Conservation (phyloP, 2,797 vertebrate species). For the Microchirus variegatus region DNA sequence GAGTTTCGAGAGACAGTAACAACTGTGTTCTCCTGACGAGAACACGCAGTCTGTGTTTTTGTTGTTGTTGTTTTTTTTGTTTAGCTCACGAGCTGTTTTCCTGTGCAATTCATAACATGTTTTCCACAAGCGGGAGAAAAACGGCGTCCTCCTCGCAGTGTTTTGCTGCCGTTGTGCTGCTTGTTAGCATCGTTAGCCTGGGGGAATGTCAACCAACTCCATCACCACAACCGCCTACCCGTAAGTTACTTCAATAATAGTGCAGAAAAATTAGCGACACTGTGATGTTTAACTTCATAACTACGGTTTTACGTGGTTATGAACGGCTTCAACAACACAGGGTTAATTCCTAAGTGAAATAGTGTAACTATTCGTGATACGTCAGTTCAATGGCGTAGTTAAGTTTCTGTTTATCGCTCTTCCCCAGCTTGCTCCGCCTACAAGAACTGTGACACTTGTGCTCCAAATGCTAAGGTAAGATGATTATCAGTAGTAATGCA, state of each 20-base stretch:
- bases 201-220: constrained; percentile 43
- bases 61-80: too few species aligned
- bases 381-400: neutral
- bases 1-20: too few species aligned
- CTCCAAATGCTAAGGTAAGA: constrained; percentile 80
- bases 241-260: constrained; percentile 45
- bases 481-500: neutral
- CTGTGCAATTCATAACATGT: constrained; percentile 8
- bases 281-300: too few species aligned
- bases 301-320: too few species aligned
- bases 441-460: constrained; percentile 81
- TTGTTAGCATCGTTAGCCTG: constrained; percentile 46
- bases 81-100: neutral
- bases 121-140: neutral
- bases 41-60: neutral
- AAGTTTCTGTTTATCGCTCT: neutral
- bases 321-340: neutral
- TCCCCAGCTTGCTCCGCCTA: constrained; percentile 76
- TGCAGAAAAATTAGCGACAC: neutral
- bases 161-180: constrained; percentile 21
- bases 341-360: neutral
- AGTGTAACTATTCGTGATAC: neutral
- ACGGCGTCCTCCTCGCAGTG: neutral
- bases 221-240: constrained; percentile 23
- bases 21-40: fast-evolving